Evolutionary conservation across 2,797 vertebrate species (phyloP), one percentile per base, ranked within the genome.

Genomic region (Lacerta bilineata): DNA sequence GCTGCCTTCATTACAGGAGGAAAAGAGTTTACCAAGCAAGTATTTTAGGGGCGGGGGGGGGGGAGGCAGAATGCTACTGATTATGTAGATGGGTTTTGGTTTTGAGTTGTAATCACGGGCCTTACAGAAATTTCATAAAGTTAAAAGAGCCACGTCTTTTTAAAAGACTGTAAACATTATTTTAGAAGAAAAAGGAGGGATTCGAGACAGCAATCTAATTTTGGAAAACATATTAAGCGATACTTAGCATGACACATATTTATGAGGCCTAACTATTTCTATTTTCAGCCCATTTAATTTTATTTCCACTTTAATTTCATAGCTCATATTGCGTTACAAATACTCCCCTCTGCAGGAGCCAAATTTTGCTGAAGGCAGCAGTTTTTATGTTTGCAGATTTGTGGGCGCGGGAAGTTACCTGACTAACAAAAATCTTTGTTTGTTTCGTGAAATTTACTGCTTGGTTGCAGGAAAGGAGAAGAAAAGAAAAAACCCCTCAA

Each of bases 251-350:
- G 27, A 72, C 72, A 46, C 10, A 74, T 85, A 71, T 79, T 80
- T 80, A 41, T 55, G 10, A 11, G 23, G n/a, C 36, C 23, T 27
- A 59, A n/a, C 75, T 43, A 79, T 88, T 84, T 88, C 81, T 88
- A 69, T 88, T 88, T 80, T 85, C 17, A 72, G 66, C 39, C n/a
- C n/a, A 72, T 84, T 84, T n/a, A 78, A 84, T 78, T 84, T 78
- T 84, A 43, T 61, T 33, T 55, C 27, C 66, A 80, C 50, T 74
- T 80, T 55, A 55, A 80, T 80, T 84, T 89, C 66, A 74, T 46
- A 85, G 83, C 39, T 85, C 68, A 61, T 66, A 33, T 46, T 66
- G 27, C 50, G 36, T 80, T 80, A 79, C 84, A 88, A 84, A 79
- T 78, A 84, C 29, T 39, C 23, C 61, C 61, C 39, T 61, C 33